phyloP scores from a whole-genome alignment of 2,888 invertebrate species.

The Melanargia galathea region DNA sequence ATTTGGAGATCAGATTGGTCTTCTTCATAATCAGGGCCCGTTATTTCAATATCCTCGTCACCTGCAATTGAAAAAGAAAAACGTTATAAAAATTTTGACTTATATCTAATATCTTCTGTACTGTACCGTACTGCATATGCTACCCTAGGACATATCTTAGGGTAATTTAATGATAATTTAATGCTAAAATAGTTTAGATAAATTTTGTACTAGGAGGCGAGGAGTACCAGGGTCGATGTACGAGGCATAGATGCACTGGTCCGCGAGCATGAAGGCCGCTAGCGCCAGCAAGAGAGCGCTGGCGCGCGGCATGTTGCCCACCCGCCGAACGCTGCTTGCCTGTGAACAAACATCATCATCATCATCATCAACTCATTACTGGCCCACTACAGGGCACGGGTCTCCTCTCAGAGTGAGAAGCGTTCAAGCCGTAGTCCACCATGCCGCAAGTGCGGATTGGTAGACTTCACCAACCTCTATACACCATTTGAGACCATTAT shows the following conservation, averaged over 20 bases:
- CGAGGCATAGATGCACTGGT: slow-evolving; percentile 71
- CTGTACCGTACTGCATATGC: no score
- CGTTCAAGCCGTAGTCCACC: no score
- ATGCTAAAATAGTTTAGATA: no score
- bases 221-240: slow-evolving; percentile 71
- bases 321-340: slow-evolving; percentile 68
- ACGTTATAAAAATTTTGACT: background rate
- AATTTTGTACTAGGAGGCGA: background rate
- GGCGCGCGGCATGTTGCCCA: slow-evolving; percentile 77
- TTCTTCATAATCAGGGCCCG: slow-evolving; percentile 83
- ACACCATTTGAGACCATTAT: no score
- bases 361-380: no score
- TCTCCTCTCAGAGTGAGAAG: no score
- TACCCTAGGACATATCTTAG: no score
- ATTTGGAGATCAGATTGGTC: slow-evolving; percentile 85
- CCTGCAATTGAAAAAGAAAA: slow-evolving; percentile 54
- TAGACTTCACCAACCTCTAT: no score
- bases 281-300: slow-evolving; percentile 74
- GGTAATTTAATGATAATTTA: no score
- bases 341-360: slow-evolving; percentile 39
- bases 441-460: no score
- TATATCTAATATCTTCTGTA: no score
- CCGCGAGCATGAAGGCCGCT: slow-evolving; percentile 70
- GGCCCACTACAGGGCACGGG: no score
- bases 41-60: slow-evolving; percentile 75